Percentiles rank a stretch among this genome's conserved stretches.
phyloP scores from a whole-genome alignment of 2,797 vertebrate species.

The Sparus aurata region DNA sequence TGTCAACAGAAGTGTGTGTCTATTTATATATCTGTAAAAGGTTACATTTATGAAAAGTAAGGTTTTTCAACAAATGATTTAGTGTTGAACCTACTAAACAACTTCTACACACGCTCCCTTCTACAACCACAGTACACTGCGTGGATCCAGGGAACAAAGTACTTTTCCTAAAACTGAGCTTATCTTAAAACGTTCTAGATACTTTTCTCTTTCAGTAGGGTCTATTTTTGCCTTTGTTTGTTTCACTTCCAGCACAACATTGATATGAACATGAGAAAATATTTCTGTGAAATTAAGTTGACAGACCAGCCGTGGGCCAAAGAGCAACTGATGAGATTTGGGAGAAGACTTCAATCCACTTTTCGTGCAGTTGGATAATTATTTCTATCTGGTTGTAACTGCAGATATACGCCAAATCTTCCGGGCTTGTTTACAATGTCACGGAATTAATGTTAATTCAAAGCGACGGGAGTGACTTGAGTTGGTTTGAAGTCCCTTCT shows the following conservation, averaged over 20 bases:
- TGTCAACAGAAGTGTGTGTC: neutral
- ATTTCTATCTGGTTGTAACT: neutral
- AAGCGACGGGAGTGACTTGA: neutral
- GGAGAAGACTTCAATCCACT: conserved; percentile 13
- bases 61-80: neutral
- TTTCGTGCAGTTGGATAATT: conserved; percentile 22
- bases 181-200: neutral
- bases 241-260: neutral
- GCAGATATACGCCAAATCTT: conserved; percentile 2
- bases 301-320: neutral
- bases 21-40: neutral
- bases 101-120: too few species aligned
- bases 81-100: neutral
- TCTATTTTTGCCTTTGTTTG: neutral
- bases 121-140: too few species aligned
- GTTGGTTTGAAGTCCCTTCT: neutral
- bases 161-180: neutral
- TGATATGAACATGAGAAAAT: neutral
- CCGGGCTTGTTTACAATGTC: neutral
- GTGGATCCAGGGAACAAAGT: neutral
- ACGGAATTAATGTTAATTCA: conserved; percentile 7
- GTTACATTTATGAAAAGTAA: neutral
- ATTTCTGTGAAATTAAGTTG: conserved; percentile 26
- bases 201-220: neutral
- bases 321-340: conserved; percentile 36